Conservation (phyloP, 2,113 vertebrate genomes). For the Pachycephala philippinensis region DNA sequence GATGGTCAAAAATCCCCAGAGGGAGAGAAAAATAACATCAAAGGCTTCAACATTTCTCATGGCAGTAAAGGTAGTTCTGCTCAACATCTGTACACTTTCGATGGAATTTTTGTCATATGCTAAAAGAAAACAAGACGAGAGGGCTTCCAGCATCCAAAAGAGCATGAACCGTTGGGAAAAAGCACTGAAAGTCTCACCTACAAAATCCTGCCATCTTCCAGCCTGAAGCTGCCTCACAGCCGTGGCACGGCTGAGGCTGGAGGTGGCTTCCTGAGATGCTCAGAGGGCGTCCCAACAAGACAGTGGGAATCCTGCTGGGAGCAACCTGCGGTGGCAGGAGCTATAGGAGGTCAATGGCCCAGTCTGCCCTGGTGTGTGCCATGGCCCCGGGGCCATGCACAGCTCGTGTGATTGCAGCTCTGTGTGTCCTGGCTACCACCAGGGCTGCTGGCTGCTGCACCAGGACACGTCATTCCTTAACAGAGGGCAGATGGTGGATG, state of each 20-base stretch:
- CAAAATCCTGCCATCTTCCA: neutral
- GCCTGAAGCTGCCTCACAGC: neutral
- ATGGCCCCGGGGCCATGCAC: accelerated
- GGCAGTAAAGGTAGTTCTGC: neutral
- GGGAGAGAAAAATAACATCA: neutral
- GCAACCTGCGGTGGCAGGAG: neutral
- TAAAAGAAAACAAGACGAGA: neutral
- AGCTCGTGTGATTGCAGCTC: neutral
- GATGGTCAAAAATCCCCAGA: neutral
- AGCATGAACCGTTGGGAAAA: neutral
- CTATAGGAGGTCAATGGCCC: accelerated
- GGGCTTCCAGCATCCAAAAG: neutral
- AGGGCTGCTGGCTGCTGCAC: neutral
- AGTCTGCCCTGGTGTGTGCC: neutral
- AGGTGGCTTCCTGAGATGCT: neutral
- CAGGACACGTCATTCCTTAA: neutral
- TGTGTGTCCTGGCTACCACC: neutral
- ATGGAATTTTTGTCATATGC: neutral
- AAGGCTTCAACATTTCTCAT: neutral
- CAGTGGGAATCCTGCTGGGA: neutral
- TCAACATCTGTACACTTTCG: neutral
- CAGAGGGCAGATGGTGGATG: accelerated
- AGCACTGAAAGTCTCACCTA: neutral
- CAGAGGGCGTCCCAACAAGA: accelerated
- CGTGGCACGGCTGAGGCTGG: accelerated